Percentiles rank a stretch among this genome's conserved stretches.
These are phyloP conservation scores for Malacoctenus gilli DNA, from an alignment of 2,797 vertebrate species.

Conservation along the genomic window DNA sequence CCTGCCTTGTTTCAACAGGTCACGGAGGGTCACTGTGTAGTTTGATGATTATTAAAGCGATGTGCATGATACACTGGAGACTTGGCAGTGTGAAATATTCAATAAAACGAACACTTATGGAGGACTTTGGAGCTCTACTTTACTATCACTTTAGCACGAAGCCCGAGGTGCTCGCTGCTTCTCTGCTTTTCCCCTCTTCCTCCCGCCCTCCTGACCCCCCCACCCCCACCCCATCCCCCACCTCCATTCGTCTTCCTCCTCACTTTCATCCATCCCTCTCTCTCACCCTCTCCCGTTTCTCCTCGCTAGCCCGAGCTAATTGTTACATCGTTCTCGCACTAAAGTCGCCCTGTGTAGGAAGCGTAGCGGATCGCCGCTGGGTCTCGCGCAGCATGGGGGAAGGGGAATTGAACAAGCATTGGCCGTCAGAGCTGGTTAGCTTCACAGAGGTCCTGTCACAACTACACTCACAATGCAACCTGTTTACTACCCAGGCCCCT, in stretches of 20 bases:
- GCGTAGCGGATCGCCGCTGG: conserved; percentile 50
- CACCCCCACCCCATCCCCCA: conserved; percentile 8
- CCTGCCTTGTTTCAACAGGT: neutral
- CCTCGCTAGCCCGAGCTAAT: conserved; percentile 66
- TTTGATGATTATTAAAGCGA: conserved; percentile 2
- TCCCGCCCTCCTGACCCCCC: neutral
- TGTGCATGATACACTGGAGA: conserved; percentile 3
- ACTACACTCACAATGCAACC: conserved; percentile 71
- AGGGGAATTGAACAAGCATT: conserved; percentile 83
- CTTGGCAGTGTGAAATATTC: neutral
- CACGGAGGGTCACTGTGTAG: neutral
- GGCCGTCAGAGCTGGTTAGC: conserved; percentile 80
- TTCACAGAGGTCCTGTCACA: conserved; percentile 73
- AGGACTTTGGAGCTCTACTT: neutral
- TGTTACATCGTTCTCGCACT: conserved; percentile 66
- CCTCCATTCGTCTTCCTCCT: conserved; percentile 37
- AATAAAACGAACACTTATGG: neutral
- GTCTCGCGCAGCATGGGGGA: conserved; percentile 52
- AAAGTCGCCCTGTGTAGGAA: conserved; percentile 55
- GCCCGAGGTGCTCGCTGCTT: neutral
- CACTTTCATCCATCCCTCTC: conserved; percentile 27
- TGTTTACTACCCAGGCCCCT: conserved; percentile 73
- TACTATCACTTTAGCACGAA: neutral
- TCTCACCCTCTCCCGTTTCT: conserved; percentile 1
- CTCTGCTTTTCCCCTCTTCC: neutral